Conservation (phyloP, 2,888 invertebrate genomes). For the Diabrotica balteata region DNA sequence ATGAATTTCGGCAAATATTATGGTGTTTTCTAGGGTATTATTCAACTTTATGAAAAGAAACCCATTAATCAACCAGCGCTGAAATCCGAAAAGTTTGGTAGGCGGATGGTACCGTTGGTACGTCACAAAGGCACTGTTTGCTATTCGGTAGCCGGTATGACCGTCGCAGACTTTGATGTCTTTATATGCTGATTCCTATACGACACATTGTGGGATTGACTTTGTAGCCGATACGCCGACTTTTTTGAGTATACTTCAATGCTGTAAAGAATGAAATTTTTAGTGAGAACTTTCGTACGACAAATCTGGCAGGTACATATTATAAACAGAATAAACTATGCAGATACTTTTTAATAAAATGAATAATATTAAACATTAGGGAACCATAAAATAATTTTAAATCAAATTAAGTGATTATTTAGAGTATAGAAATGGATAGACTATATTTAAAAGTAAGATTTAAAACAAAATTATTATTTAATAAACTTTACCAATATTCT, state of each 20-base stretch:
- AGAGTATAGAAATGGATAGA: no score
- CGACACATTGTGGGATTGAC: slow-evolving; percentile 5
- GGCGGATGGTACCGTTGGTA: slow-evolving; percentile 11
- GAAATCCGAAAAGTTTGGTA: slow-evolving; percentile 23
- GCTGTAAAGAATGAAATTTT: no score
- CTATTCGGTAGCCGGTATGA: slow-evolving; percentile 19
- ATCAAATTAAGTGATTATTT: no score
- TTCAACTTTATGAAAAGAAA: slow-evolving; percentile 17
- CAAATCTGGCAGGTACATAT: no score
- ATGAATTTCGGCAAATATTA: slow-evolving; percentile 27
- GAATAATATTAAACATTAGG: no score
- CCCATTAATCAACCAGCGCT: slow-evolving; percentile 27
- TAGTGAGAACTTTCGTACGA: no score
- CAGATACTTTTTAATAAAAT: no score
- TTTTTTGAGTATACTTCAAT: not conserved
- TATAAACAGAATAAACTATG: no score
- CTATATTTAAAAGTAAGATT: no score
- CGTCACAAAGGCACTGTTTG: slow-evolving; percentile 22
- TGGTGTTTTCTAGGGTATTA: slow-evolving; percentile 23
- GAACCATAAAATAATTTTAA: no score
- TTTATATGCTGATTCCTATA: slow-evolving; percentile 15
- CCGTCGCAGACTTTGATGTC: slow-evolving; percentile 21
- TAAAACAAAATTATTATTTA: no score
- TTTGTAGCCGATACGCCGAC: slow-evolving; percentile 3
- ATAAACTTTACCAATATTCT: no score